Evolutionary conservation across 2,888 invertebrate species (phyloP), one percentile per base, ranked within the genome.

Genomic region (Drosophila atripex): DNA sequence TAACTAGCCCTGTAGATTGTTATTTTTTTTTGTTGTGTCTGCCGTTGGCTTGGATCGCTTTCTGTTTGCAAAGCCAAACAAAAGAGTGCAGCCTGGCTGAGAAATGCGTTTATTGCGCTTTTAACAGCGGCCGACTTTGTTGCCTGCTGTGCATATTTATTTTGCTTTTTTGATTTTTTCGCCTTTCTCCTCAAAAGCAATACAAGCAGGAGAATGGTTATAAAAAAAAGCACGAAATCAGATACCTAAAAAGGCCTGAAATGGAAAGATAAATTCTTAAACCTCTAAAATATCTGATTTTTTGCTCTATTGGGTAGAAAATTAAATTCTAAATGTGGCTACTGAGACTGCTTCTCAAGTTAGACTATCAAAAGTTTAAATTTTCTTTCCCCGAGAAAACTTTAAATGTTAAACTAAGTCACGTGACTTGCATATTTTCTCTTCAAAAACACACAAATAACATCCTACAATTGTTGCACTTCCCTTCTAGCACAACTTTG

Each of bases 91-190:
- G 59, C 52, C 66, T 11, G 47, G 66, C 75, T 73, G 70, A 73
- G 79, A 79, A 84, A 79, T 83, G 83, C 83, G 83, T 84, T 80
- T 83, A 79, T 84, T 86, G 84, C 79, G 75, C 75, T 77, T 76
- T 78, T 83, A 80, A 64, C 71, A 69, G 66, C 65, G 68, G 60
- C 54, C 59, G 30, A 32, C 25, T 65, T 53, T 43, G 50, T 35
- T 16, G 55, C 25, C 47, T 46, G 54, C 50, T 64, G 49, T 71
- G 71, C 66, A 76, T 64, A 63, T 71, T 73, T 70, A 72, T 73
- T 75, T 65, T 52, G 64, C 38, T 66, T 70, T 50, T 7, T 52
- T 43, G 21, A 11, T 38, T 64, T 71, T 50, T 8, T 52, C 21
- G 43, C 21, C 43, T 43, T 43, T 43, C 43, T 43, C 43, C 12